Conservation (phyloP, 92 coral and sea anemone species). For the Micromussa lordhowensis region DNA sequence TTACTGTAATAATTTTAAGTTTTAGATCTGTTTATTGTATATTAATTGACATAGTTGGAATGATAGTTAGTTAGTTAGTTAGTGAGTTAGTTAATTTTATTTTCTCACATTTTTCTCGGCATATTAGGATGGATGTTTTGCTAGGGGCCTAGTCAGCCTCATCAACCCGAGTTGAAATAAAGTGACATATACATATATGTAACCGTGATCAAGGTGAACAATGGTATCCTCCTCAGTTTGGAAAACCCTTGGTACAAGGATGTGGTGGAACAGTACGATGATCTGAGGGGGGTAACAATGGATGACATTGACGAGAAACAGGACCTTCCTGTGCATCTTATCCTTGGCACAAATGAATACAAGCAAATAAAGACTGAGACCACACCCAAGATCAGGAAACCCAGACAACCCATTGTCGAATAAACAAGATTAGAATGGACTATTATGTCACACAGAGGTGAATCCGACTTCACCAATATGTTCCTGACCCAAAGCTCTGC, state of each 20-base stretch:
- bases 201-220: slow-evolving; percentile 32
- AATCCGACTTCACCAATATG: slow-evolving; percentile 27
- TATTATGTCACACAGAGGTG: slow-evolving; percentile 67
- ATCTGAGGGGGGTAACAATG: slow-evolving; percentile 36
- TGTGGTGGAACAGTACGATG: slow-evolving; percentile 10
- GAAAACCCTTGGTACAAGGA: slow-evolving; percentile 43
- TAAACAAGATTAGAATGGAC: slow-evolving; percentile 53
- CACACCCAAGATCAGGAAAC: not conserved
- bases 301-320: slow-evolving; percentile 37
- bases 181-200: too few relatives aligned
- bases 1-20: too few relatives aligned
- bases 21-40: too few relatives aligned
- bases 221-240: slow-evolving; percentile 19
- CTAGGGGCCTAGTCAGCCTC: too few relatives aligned
- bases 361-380: slow-evolving; percentile 31
- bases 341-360: slow-evolving; percentile 26
- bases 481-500: slow-evolving; percentile 43
- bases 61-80: too few relatives aligned
- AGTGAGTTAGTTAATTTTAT: too few relatives aligned
- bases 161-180: too few relatives aligned
- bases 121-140: too few relatives aligned
- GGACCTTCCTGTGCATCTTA: slow-evolving; percentile 46
- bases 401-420: slow-evolving; percentile 38
- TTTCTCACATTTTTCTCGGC: too few relatives aligned
- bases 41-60: too few relatives aligned